Percentiles rank a stretch among this genome's conserved stretches.
Conservation (phyloP, 2,888 invertebrate species). For the Drosophila melanocephala region DNA sequence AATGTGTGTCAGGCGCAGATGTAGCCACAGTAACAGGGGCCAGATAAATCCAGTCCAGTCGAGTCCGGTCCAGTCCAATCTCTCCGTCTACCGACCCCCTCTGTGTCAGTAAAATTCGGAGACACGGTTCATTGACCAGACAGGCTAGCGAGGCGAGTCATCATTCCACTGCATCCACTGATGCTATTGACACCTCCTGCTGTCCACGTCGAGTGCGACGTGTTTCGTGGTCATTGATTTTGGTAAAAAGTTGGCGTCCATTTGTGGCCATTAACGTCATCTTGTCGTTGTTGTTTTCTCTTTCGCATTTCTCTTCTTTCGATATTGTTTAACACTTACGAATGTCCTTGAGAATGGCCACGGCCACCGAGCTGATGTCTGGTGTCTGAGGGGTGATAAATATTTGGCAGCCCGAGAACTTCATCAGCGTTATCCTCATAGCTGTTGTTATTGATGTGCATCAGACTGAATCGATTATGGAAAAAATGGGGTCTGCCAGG, state of each 20-base stretch:
- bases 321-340: conserved; percentile 66
- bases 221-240: conserved; percentile 26
- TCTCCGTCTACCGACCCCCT: neutral
- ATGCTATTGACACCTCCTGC: conserved; percentile 25
- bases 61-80: neutral
- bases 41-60: neutral
- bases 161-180: conserved; percentile 15
- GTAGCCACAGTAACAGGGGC: conserved; percentile 18
- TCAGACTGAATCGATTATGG: conserved; percentile 34
- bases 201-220: conserved; percentile 25
- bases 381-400: conserved; percentile 36
- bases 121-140: conserved; percentile 71
- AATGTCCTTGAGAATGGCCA: conserved; percentile 58
- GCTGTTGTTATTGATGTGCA: conserved; percentile 44
- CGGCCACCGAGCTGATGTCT: neutral
- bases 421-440: conserved; percentile 37
- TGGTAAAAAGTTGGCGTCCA: conserved; percentile 33
- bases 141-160: conserved; percentile 44
- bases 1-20: conserved; percentile 66
- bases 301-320: neutral
- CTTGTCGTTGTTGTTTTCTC: neutral
- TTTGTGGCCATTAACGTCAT: conserved; percentile 6
- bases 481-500: conserved; percentile 27
- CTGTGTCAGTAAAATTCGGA: neutral
- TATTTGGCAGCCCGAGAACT: conserved; percentile 32